phyloP scores from a whole-genome alignment of 2,888 invertebrate species.

The Caenorhabditis auriculariae region DNA sequence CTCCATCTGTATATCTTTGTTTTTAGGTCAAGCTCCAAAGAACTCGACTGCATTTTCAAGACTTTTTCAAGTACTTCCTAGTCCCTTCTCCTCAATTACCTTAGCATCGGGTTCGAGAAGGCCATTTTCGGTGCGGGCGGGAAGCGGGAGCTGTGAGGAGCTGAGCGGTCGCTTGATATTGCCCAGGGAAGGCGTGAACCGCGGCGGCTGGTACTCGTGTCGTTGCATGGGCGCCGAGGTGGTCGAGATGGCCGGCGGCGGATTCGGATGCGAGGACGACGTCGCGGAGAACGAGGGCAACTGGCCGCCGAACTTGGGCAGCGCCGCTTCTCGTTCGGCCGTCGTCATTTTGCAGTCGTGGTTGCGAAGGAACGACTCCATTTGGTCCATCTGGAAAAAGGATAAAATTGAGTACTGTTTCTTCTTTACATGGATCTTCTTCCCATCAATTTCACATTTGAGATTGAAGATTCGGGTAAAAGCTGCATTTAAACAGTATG shows the following conservation, averaged over 20 bases:
- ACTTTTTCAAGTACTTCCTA: not conserved
- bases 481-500: too few relatives aligned
- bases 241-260: not conserved
- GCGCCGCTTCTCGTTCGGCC: constrained; percentile 12
- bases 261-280: not conserved
- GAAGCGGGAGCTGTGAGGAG: too few relatives aligned
- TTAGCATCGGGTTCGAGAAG: constrained; percentile 14
- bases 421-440: not conserved
- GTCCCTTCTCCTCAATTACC: constrained; percentile 2
- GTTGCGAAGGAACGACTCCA: constrained; percentile 15
- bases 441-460: not conserved
- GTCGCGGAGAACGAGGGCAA: not conserved
- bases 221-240: constrained; percentile 3
- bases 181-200: not conserved
- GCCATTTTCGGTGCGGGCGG: constrained; percentile 5
- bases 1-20: too few relatives aligned
- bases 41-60: too few relatives aligned
- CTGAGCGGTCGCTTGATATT: not conserved
- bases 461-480: too few relatives aligned
- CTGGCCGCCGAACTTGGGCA: constrained; percentile 2
- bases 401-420: not conserved
- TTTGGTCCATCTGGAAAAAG: constrained; percentile 3
- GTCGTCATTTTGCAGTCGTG: constrained; percentile 33
- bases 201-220: not conserved
- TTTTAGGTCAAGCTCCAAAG: too few relatives aligned